Evolutionary conservation across 2,113 vertebrate species (phyloP).

Genomic region (Scortum barcoo): DNA sequence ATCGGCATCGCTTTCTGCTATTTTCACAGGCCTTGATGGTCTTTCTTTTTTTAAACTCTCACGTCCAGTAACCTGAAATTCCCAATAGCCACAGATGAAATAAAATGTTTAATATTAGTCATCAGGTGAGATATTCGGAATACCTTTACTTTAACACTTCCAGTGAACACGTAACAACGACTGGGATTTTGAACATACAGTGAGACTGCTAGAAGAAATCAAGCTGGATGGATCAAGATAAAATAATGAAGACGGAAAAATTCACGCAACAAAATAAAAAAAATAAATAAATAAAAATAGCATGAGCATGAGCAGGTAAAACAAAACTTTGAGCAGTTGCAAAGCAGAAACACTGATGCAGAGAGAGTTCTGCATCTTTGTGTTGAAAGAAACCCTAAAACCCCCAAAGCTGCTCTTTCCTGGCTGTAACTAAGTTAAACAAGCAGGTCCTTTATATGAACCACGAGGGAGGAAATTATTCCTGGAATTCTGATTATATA

Average conservation of each 20-base stretch:
- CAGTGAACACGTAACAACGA: constrained; percentile 16
- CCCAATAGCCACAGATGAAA: constrained; percentile 60
- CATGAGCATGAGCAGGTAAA: constrained; percentile 11
- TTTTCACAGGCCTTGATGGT: constrained; percentile 91
- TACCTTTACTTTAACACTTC: neutral
- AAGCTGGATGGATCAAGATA: constrained; percentile 23
- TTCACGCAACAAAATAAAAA: neutral
- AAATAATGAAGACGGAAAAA: constrained; percentile 9
- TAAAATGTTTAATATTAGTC: constrained; percentile 25
- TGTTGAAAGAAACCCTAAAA: constrained; percentile 21
- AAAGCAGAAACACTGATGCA: constrained; percentile 32
- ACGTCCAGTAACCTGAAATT: constrained; percentile 91
- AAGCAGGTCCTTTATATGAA: constrained; percentile 4
- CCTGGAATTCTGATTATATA: neutral
- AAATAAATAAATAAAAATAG: neutral
- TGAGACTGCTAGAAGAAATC: constrained; percentile 21
- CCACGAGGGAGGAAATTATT: neutral
- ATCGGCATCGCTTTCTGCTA: constrained; percentile 96
- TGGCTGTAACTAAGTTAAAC: constrained; percentile 13
- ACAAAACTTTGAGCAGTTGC: constrained; percentile 28
- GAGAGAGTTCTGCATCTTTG: constrained; percentile 28
- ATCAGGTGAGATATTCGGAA: neutral
- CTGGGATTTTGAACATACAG: constrained; percentile 30
- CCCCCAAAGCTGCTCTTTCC: constrained; percentile 67
- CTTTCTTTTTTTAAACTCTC: constrained; percentile 91